Evolutionary conservation across 2,113 vertebrate species (phyloP).

Genomic region (Malaclemys terrapin): DNA sequence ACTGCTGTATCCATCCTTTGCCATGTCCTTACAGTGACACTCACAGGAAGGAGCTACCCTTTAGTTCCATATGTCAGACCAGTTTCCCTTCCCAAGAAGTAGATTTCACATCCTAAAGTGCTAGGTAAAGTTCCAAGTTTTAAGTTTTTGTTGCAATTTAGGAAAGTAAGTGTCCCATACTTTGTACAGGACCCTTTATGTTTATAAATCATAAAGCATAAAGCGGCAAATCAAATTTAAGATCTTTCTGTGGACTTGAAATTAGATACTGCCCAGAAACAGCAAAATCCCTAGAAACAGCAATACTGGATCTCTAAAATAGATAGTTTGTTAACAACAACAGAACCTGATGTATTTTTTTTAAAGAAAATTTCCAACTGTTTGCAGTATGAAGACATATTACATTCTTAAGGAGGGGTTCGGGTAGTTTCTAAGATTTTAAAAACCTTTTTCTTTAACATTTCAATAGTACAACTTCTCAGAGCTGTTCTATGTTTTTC

Average conservation of each 20-base stretch:
- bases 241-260: slow-evolving; percentile 6
- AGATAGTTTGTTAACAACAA: not conserved
- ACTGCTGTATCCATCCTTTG: not conserved
- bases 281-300: not conserved
- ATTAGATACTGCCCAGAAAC: not conserved
- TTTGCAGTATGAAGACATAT: not conserved
- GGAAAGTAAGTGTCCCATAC: not conserved
- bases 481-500: slow-evolving; percentile 46
- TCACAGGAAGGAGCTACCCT: not conserved
- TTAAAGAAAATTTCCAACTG: not conserved
- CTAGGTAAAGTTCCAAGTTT: not conserved
- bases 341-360: not conserved
- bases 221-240: slow-evolving; percentile 16
- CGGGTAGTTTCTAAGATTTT: not conserved
- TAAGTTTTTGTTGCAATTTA: slow-evolving; percentile 7
- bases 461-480: not conserved
- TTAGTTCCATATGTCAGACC: not conserved
- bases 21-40: not conserved
- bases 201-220: slow-evolving; percentile 10
- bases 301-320: not conserved
- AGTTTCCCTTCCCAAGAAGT: not conserved
- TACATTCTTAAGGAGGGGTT: not conserved
- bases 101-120: not conserved
- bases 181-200: not conserved
- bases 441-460: not conserved